phyloP scores from a whole-genome alignment of 2,888 invertebrate species.

The Drosophila tanythrix region DNA sequence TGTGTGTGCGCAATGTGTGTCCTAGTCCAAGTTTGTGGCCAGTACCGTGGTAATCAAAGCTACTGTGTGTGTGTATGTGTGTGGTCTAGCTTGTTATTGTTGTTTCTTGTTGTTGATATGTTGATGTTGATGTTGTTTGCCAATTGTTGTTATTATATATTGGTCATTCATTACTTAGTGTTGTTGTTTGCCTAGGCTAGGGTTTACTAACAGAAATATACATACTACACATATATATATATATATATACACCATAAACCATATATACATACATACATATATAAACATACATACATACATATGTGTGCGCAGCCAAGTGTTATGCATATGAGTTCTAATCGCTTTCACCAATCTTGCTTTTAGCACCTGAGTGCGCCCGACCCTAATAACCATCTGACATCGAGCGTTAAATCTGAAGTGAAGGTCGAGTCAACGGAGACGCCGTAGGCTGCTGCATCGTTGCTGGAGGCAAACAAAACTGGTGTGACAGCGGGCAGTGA shows the following conservation, averaged over 20 bases:
- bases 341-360: constrained; percentile 75
- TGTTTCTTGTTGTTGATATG: constrained; percentile 33
- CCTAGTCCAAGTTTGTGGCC: constrained; percentile 28
- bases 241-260: constrained; percentile 20
- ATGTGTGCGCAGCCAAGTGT: constrained; percentile 8
- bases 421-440: constrained; percentile 94
- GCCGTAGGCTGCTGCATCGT: constrained; percentile 86
- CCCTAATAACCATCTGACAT: constrained; percentile 92
- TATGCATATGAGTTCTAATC: constrained; percentile 42
- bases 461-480: constrained; percentile 48
- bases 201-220: constrained; percentile 58
- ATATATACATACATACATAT: constrained; percentile 32
- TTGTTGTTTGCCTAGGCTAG: constrained; percentile 74
- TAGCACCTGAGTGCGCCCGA: constrained; percentile 93
- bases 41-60: constrained; percentile 45
- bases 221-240: constrained; percentile 7
- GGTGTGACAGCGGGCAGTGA: constrained; percentile 71
- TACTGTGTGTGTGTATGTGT: constrained; percentile 45
- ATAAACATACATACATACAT: constrained; percentile 25
- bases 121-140: constrained; percentile 43
- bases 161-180: constrained; percentile 47
- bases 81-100: constrained; percentile 49
- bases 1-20: constrained; percentile 47
- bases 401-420: constrained; percentile 87
- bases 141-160: constrained; percentile 54